Base-by-base conservation (phyloP, 2,113 vertebrate species). In the human (Homo sapiens) region DNA sequence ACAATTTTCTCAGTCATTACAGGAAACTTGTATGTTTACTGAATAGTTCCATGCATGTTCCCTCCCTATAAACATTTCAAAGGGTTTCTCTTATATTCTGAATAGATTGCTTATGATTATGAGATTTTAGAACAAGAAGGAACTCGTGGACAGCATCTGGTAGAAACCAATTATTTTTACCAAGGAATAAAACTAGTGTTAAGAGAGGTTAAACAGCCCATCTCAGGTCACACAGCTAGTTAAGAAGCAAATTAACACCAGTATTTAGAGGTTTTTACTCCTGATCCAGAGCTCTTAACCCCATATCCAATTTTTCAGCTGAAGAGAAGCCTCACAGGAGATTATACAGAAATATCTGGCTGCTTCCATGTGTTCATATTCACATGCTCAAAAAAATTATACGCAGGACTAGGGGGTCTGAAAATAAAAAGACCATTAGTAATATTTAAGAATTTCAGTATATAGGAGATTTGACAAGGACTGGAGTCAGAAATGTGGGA, bases 391-490 rank as follows among this genome's bases (percentile, higher is more conserved):
- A 70, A 73, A 4, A 10, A 57, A 89, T 55, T 50, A 23, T 22
- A 43, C 32, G 9, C 20, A 73, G 38, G 38, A 73, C 18, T 27
- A 66, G 6, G 25, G 48, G 10, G 18, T 13, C 17, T 30, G 16
- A 64, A 83, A 92, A 94, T 7, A 64, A 66, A 70, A 79, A 85
- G 43, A 25, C 11, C 38, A 40, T 17, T 10, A 45, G 27, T 22
- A 50, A 92, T 55, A 72, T 48, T 64, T 92, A 82, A 48, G 11
- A 93, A 93, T 40, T 88, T 50, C 84, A 92, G 75, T 82, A 64
- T n/a, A 85, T 10, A 90, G 8, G 73, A 48, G 55, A 72, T 79
- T 48, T 45, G 5, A 27, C 27, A 35, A 40, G 52, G 20, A 45
- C 3, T 30, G 9, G 18, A 91, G n/a, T 80, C 86, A 91, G 48